Base-by-base conservation (phyloP, 2,113 vertebrate genomes). In the Indicator indicator region DNA sequence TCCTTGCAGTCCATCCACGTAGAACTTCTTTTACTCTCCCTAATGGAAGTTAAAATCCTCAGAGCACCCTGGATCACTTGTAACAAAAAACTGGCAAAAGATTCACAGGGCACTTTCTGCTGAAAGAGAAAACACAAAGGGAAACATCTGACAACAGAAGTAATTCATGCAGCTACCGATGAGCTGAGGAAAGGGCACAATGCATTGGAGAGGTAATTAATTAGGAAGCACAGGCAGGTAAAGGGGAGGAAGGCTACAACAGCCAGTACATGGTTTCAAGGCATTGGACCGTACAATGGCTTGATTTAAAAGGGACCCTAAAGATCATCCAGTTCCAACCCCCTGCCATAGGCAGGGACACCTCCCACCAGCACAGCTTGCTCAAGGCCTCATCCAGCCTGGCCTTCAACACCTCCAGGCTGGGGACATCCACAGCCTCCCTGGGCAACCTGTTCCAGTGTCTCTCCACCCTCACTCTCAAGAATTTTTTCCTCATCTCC, bases 121-220 rank as follows among this genome's bases (percentile, higher is more conserved):
- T 64, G 44, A 77, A 86, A 71, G 10, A 33, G 26, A 44, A 65
- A 95, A 78, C 21, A 55, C 5, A 11, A 13, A 64, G 11, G 40
- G 69, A 54, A 91, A 9, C 71, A 7, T 63, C 46, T 60, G 30
- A 73, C 65, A 23, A 56, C 21, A 83, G 67, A 84, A 87, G 23
- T 15, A 88, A 64, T 12, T 70, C 27, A 62, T 60, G n/a, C 30
- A 82, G 32, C 11, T 75, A 26, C 38, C 58, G 24, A 52, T 52
- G 50, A 32, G 17, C 28, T 18, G n/a, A 86, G 11, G 14, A 24
- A 70, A 11, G 36, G 1, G 2, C 48, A 52, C 0, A 1, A 73
- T 28, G 23, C 12, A 55, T 1, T 33, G 30, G 59, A 27, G 33
- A 48, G 18, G 11, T 44, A 38, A 52, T 46, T 64, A 48, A 73